These are phyloP conservation scores for Arizona elegans DNA, from an alignment of 2,113 vertebrate genomes.

Conservation along the genomic window DNA sequence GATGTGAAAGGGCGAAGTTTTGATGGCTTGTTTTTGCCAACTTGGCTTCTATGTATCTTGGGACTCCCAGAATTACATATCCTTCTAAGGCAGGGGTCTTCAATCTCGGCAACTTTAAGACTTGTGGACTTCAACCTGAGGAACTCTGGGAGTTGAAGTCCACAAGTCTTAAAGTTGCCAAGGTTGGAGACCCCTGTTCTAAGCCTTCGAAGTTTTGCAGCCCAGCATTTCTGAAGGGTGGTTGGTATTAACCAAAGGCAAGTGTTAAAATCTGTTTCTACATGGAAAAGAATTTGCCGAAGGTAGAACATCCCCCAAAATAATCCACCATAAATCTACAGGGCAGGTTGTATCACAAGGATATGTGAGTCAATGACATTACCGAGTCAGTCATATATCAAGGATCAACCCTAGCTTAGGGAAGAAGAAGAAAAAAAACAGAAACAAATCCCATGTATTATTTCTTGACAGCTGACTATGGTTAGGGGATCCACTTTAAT, in stretches of 20 bases:
- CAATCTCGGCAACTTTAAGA: too few species aligned
- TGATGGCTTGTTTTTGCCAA: neutral
- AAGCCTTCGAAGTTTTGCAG: neutral
- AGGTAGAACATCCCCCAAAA: neutral
- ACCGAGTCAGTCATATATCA: neutral
- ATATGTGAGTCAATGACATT: neutral
- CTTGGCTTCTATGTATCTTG: neutral
- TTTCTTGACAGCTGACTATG: neutral
- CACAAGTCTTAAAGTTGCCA: too few species aligned
- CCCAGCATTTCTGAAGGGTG: neutral
- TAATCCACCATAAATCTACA: neutral
- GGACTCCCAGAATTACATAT: neutral
- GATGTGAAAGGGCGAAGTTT: neutral
- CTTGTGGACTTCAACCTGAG: too few species aligned
- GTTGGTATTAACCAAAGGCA: neutral
- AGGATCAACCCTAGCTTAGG: too few species aligned
- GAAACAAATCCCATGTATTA: neutral
- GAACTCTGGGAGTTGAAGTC: too few species aligned
- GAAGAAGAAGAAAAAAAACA: fast-evolving
- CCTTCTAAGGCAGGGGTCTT: neutral
- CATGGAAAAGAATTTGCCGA: neutral
- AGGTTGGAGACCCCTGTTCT: too few species aligned
- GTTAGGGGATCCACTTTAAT: neutral
- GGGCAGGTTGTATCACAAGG: neutral
- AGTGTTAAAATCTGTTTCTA: neutral